A percentile compares a stretch with the other conserved stretches of the same genome.
These are phyloP conservation scores for Psilanteris sp. DNA, from an alignment of 1,140 invertebrate genomes.

Conservation along the genomic window DNA sequence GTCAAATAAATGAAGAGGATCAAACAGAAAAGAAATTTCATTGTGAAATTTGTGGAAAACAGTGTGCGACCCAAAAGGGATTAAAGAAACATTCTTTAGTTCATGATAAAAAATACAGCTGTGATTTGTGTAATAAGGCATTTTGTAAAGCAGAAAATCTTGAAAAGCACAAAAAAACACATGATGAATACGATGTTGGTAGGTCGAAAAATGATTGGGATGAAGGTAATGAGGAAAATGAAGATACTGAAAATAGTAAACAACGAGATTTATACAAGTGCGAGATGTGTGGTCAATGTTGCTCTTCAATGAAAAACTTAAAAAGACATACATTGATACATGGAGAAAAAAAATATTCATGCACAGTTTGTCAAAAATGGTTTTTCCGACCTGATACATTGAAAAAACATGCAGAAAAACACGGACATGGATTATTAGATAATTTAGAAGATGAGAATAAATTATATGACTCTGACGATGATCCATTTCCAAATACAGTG, in stretches of 20 bases:
- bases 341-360: slow-evolving; percentile 78
- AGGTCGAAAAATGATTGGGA: slow-evolving; percentile 60
- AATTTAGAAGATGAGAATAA: slow-evolving; percentile 73
- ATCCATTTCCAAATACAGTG: slow-evolving; percentile 53
- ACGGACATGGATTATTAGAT: slow-evolving; percentile 73
- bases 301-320: slow-evolving; percentile 75
- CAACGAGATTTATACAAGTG: slow-evolving; percentile 76
- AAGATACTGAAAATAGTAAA: slow-evolving; percentile 68
- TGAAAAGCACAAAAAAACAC: slow-evolving; percentile 72
- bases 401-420: slow-evolving; percentile 76
- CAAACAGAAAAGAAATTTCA: slow-evolving; percentile 68
- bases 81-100: slow-evolving; percentile 74
- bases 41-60: slow-evolving; percentile 73
- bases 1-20: slow-evolving; percentile 64
- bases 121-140: slow-evolving; percentile 72
- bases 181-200: slow-evolving; percentile 52
- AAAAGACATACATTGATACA: slow-evolving; percentile 75
- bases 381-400: slow-evolving; percentile 77
- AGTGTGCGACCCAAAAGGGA: slow-evolving; percentile 72
- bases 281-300: slow-evolving; percentile 74
- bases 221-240: slow-evolving; percentile 67
- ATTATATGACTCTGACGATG: slow-evolving; percentile 71
- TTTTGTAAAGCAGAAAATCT: slow-evolving; percentile 76
- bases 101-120: slow-evolving; percentile 75
- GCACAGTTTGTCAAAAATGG: slow-evolving; percentile 78